Evolutionary conservation across 1,140 invertebrate genomes (phyloP).

Genomic region (Andricus grossulariae): DNA sequence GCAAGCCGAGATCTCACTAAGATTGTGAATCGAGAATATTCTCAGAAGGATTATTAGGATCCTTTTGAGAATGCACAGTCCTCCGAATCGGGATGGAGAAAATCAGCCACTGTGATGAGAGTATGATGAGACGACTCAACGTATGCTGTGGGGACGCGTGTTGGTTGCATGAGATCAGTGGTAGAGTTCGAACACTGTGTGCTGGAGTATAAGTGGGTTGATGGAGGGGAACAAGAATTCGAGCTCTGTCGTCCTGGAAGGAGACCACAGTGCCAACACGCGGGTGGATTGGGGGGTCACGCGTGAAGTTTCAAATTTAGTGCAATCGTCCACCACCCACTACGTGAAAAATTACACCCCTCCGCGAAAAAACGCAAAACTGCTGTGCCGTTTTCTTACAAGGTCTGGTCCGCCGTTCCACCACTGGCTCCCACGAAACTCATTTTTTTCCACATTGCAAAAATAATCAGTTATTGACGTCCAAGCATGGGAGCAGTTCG

Average conservation of each 20-base stretch:
- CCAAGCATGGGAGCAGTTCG: too few species aligned
- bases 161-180: too few species aligned
- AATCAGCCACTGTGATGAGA: too few species aligned
- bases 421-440: constrained; percentile 55
- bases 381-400: constrained; percentile 53
- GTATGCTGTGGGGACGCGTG: too few species aligned
- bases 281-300: constrained; percentile 51
- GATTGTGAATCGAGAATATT: too few species aligned
- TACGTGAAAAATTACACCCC: constrained; percentile 72
- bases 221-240: constrained; percentile 41
- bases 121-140: too few species aligned
- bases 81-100: too few species aligned
- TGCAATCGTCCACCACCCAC: constrained; percentile 72
- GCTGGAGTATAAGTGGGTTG: not conserved
- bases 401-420: constrained; percentile 44
- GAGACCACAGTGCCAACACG: constrained; percentile 33
- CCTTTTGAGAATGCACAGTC: too few species aligned
- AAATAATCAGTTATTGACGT: too few species aligned
- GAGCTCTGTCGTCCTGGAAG: constrained; percentile 38
- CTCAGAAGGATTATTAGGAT: too few species aligned
- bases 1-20: too few species aligned
- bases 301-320: constrained; percentile 74
- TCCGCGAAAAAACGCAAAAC: constrained; percentile 64
- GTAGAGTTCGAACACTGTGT: too few species aligned
- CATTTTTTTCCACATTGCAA: constrained; percentile 40